Percentiles rank a stretch among this genome's conserved stretches.
phyloP scores from a whole-genome alignment of 2,888 invertebrate genomes.

The Allygus modestus region DNA sequence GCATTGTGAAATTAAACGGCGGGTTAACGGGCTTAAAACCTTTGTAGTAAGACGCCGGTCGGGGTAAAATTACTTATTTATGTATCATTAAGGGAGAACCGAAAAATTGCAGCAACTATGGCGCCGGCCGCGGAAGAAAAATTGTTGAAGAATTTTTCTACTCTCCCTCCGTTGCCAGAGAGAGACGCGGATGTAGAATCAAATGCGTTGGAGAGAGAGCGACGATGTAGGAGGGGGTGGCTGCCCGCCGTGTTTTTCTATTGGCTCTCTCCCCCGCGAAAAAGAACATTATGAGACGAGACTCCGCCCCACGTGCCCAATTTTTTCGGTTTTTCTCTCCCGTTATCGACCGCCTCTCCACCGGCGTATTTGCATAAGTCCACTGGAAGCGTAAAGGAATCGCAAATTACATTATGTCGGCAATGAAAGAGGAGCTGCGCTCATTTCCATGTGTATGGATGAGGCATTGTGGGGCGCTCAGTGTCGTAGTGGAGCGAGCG shows the following conservation, averaged over 20 bases:
- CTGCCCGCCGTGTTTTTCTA: constrained; percentile 57
- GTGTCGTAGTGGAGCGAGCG: background rate
- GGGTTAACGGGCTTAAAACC: constrained; percentile 29
- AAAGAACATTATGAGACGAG: constrained; percentile 53
- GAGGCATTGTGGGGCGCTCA: constrained; percentile 12
- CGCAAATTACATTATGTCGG: constrained; percentile 61
- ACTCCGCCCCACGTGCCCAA: constrained; percentile 33
- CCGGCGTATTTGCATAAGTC: constrained; percentile 54
- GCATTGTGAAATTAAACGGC: constrained; percentile 47
- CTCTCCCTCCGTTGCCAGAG: background rate
- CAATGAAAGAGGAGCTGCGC: constrained; percentile 53
- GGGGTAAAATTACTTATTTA: constrained; percentile 60
- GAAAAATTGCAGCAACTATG: constrained; percentile 57
- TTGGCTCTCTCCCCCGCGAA: constrained; percentile 52
- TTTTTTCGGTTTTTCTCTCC: constrained; percentile 57
- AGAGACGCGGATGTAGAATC: background rate
- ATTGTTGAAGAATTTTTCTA: constrained; percentile 46
- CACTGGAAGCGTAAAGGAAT: constrained; percentile 58
- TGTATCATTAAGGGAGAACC: constrained; percentile 55
- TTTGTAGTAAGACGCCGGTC: constrained; percentile 46
- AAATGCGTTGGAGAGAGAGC: constrained; percentile 45
- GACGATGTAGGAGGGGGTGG: background rate
- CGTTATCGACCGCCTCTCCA: constrained; percentile 56
- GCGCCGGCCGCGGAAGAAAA: constrained; percentile 36
- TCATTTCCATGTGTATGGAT: constrained; percentile 48